These are phyloP conservation scores for Ellobius talpinus DNA, from an alignment of 2,113 vertebrate genomes.

Conservation along the genomic window DNA sequence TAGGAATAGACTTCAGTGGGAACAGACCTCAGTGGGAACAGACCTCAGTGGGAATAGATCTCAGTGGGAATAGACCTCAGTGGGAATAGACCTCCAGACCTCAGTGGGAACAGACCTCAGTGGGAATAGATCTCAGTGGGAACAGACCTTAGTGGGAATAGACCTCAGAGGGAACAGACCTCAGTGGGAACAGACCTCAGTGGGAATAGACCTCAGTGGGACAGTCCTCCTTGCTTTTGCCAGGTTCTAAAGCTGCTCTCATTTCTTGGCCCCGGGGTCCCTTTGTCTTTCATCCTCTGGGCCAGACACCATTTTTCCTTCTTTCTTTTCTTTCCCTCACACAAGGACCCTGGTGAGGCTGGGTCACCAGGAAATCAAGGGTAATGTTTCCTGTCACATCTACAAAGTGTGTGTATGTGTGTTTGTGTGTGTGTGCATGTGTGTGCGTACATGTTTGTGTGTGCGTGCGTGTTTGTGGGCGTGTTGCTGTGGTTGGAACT, in stretches of 20 bases:
- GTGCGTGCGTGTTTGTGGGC: neutral
- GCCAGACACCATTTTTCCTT: neutral
- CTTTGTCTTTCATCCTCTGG: neutral
- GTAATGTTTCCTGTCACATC: neutral
- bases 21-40: too few species aligned
- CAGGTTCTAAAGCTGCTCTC: neutral
- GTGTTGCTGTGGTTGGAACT: neutral
- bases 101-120: too few species aligned
- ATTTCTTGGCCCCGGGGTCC: neutral
- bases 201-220: neutral
- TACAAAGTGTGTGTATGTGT: neutral
- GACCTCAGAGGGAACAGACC: too few species aligned
- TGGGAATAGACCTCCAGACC: too few species aligned
- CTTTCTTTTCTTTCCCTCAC: neutral
- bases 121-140: too few species aligned
- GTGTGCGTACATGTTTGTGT: neutral
- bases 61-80: accelerated
- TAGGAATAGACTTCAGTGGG: too few species aligned
- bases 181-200: too few species aligned
- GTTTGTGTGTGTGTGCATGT: neutral
- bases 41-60: too few species aligned
- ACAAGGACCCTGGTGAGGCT: neutral
- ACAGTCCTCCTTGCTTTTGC: neutral
- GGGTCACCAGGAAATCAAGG: neutral
- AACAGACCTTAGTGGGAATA: too few species aligned